phyloP scores from a whole-genome alignment of 2,797 vertebrate genomes.

The Onychomys arenicola region DNA sequence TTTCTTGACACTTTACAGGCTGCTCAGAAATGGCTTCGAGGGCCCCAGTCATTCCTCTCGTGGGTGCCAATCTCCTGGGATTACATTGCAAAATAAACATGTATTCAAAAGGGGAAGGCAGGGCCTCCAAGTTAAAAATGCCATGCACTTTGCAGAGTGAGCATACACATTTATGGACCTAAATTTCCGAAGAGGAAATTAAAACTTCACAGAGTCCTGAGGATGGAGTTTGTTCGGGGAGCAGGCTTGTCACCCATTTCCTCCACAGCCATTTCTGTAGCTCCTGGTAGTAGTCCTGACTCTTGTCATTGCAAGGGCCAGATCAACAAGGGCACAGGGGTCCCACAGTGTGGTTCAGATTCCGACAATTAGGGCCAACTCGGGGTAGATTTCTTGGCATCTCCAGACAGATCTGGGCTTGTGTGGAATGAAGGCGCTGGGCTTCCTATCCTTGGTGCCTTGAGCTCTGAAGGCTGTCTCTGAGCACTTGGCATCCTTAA shows the following conservation, averaged over 20 bases:
- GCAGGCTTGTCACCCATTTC: neutral
- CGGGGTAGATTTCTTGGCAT: neutral
- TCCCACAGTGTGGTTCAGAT: neutral
- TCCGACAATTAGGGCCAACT: neutral
- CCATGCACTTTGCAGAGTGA: slow-evolving; percentile 35
- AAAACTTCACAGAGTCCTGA: slow-evolving; percentile 41
- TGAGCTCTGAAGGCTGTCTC: neutral
- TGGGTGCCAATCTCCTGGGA: slow-evolving; percentile 40
- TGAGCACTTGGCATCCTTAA: neutral
- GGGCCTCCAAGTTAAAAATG: slow-evolving; percentile 33
- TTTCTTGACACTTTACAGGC: slow-evolving; percentile 59
- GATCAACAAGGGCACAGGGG: neutral
- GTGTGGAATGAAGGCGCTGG: neutral
- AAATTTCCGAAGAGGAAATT: slow-evolving; percentile 74
- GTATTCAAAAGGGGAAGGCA: slow-evolving; percentile 56
- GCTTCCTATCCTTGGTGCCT: neutral
- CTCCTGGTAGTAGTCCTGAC: neutral
- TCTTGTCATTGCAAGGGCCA: neutral
- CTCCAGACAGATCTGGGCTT: neutral
- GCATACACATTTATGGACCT: slow-evolving; percentile 12
- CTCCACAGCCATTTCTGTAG: neutral
- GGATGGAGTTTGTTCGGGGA: neutral
- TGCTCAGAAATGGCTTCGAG: slow-evolving; percentile 58
- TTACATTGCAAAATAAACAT: slow-evolving; percentile 70
- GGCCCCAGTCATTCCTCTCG: neutral